A percentile compares a stretch with the other conserved stretches of the same genome.
These are phyloP conservation scores for Venustaconcha ellipsiformis DNA, from an alignment of 1,140 invertebrate genomes.

Conservation along the genomic window DNA sequence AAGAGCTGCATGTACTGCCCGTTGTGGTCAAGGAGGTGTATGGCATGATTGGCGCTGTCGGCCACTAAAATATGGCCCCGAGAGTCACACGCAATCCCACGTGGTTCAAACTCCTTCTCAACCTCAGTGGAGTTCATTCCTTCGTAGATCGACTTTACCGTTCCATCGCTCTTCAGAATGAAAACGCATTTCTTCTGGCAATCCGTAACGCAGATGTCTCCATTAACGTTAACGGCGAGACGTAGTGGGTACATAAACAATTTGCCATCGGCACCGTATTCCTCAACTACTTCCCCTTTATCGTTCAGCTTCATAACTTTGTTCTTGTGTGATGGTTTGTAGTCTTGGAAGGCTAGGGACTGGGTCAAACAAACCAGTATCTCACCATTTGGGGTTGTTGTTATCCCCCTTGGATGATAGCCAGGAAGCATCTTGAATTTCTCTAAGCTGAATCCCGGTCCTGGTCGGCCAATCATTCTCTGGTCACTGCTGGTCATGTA, in stretches of 20 bases:
- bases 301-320: slow-evolving; percentile 22
- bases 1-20: slow-evolving; percentile 12
- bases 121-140: not conserved
- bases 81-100: slow-evolving; percentile 28
- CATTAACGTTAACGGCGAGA: slow-evolving; percentile 26
- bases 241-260: slow-evolving; percentile 28
- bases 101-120: slow-evolving; percentile 18
- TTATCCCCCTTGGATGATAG: slow-evolving; percentile 23
- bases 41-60: slow-evolving; percentile 17
- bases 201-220: slow-evolving; percentile 28
- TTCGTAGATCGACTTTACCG: slow-evolving; percentile 19
- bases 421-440: slow-evolving; percentile 24
- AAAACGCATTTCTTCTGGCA: slow-evolving; percentile 18
- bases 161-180: slow-evolving; percentile 18
- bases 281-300: slow-evolving; percentile 11
- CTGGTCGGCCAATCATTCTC: slow-evolving; percentile 24
- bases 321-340: slow-evolving; percentile 20
- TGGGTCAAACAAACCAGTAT: slow-evolving; percentile 25
- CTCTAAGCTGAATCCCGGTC: slow-evolving; percentile 26
- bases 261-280: slow-evolving; percentile 30
- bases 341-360: slow-evolving; percentile 29
- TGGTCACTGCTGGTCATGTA: slow-evolving; percentile 31
- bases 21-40: slow-evolving; percentile 26
- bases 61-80: slow-evolving; percentile 28
- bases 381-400: slow-evolving; percentile 13